These are phyloP conservation scores for Mesocricetus auratus DNA, from an alignment of 2,113 vertebrate genomes.

Conservation along the genomic window DNA sequence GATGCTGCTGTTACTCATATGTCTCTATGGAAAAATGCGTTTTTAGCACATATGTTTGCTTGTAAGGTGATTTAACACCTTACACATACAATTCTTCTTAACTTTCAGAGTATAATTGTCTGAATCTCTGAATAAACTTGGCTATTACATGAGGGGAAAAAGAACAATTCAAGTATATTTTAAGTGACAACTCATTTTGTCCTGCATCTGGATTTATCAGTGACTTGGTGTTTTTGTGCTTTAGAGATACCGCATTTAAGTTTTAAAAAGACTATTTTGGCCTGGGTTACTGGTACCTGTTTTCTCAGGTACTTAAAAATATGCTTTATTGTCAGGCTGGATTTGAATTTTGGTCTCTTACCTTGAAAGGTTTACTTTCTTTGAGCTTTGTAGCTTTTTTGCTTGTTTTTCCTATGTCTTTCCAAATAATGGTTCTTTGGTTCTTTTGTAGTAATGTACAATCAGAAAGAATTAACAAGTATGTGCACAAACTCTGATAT, in stretches of 20 bases:
- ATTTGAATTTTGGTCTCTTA: background rate
- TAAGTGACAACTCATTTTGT: background rate
- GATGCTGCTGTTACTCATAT: too few species aligned
- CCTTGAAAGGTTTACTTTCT: background rate
- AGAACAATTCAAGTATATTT: background rate
- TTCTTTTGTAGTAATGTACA: background rate
- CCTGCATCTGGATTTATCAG: background rate
- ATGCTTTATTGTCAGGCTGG: accelerated
- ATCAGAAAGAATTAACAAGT: slow-evolving; percentile 22
- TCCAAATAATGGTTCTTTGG: background rate
- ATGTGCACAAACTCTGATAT: background rate
- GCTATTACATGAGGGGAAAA: too few species aligned
- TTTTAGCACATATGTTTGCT: too few species aligned
- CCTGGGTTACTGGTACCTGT: background rate
- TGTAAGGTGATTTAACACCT: too few species aligned
- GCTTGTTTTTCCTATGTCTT: background rate
- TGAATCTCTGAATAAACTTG: too few species aligned
- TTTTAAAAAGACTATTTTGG: background rate
- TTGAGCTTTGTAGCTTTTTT: background rate
- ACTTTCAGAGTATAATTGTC: too few species aligned
- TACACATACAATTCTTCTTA: too few species aligned
- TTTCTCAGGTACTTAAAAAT: background rate
- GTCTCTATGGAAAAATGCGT: too few species aligned
- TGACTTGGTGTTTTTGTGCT: background rate
- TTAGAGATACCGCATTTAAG: background rate